Base-by-base conservation (phyloP, 2,888 invertebrate genomes). In the Griposia aprilina region DNA sequence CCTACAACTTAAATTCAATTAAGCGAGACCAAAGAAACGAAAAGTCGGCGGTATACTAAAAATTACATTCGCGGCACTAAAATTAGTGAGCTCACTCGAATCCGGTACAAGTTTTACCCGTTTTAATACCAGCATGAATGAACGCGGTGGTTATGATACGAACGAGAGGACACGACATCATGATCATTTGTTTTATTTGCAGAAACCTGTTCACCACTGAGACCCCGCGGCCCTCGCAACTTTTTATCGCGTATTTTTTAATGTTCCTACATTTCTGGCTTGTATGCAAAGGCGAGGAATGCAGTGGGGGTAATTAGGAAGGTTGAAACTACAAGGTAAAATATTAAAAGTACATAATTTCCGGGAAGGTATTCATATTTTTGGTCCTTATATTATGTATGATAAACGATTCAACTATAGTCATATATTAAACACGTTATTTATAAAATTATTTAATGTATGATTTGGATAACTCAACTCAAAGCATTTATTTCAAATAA, bases 121-220 rank as follows among this genome's bases (percentile, higher is more conserved):
- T 87, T 91, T 89, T 88, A 89, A 87, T 83, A 81, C 78, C 82
- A 91, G 91, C 90, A 91, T 94, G 92, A 93, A 94, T 94, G 94
- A 91, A 90, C 88, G 65, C 81, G 82, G 75, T 81, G 80, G 81
- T 86, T 83, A 80, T 80, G 88, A 83, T 74, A 65, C 70, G 74
- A 72, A 81, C 71, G 73, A 86, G 89, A 90, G 88, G 88, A 91
- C 90, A 90, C 86, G 89, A 91, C 90, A 91, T 88, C 88, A 88
- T 82, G 87, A 74, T 72, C 78, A 78, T 88, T 90, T 90, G 90
- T 92, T 93, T 94, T 94, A 91, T 94, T 94, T 92, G 91, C 90
- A 84, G 59, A 86, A 91, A 93, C 88, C 87, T 76, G 89, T 87
- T 88, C 57, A 55, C 66, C 57, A 55, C 66, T 57, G 60, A 80